phyloP scores from a whole-genome alignment of 2,113 vertebrate species.

The Agelaius phoeniceus region DNA sequence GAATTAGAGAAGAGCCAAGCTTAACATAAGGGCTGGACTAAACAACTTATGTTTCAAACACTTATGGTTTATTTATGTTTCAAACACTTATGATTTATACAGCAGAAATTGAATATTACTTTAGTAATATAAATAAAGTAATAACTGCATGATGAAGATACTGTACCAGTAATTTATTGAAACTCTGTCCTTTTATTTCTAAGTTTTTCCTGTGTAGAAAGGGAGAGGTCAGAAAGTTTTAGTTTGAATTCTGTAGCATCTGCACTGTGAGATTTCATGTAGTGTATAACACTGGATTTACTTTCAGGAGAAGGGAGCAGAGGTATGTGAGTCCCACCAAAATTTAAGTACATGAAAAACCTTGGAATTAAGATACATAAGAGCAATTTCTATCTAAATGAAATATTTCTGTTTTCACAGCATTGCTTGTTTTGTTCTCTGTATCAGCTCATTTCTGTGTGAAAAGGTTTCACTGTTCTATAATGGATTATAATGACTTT shows the following conservation, averaged over 20 bases:
- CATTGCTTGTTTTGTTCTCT: neutral
- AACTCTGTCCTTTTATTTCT: neutral
- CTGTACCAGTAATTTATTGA: neutral
- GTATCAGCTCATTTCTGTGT: neutral
- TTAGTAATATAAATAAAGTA: neutral
- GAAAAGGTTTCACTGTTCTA: neutral
- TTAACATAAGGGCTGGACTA: neutral
- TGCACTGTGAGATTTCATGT: neutral
- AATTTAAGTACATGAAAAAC: neutral
- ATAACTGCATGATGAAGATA: neutral
- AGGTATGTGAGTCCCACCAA: neutral
- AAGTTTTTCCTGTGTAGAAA: neutral
- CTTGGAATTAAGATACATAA: neutral
- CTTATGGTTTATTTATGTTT: neutral
- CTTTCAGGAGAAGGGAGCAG: neutral
- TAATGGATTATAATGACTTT: slow-evolving; percentile 3
- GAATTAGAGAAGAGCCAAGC: neutral
- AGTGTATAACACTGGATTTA: neutral
- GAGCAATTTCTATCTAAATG: neutral
- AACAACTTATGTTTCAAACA: neutral
- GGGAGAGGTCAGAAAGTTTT: neutral
- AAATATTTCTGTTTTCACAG: neutral
- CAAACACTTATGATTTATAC: neutral
- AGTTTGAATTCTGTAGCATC: neutral
- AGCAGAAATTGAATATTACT: slow-evolving; percentile 3